Base-by-base conservation (phyloP, 2,113 vertebrate genomes). In the Ctenodactylus gundi region DNA sequence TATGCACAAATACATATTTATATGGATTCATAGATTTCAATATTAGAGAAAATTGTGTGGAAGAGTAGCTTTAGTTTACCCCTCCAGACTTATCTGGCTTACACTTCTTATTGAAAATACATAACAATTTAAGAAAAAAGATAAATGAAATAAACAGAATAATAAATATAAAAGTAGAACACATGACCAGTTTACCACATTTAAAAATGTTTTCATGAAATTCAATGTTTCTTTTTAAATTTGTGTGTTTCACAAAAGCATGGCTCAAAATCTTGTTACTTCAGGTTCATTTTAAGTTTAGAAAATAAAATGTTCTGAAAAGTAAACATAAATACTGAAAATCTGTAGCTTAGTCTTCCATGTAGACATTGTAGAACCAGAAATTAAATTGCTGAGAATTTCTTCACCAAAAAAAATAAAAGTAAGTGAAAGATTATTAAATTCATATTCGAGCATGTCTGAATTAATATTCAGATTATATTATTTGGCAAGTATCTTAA, bases 351-450 rank as follows among this genome's bases (percentile, higher is more conserved):
- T 88, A 85, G 7, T 23, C 5, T 25, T 77, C 65, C 75, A 9
- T 65, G 25, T 17, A 80, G 49, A 46, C n/a, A 25, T 6, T 29
- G 6, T 51, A 4, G 7, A 55, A 55, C 1, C 49, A 31, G 44
- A 36, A 70, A 70, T 85, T 57, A 6, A 73, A 39, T 89, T 15
- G 21, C 23, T 72, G 11, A 94, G 88, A 89, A 1, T 78, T 88
- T 29, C n/a, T 20, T 57, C 11, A 31, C 3, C 15, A 85, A 41
- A 23, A 90, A 88, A 51, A n/a, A 58, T 2, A 27, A 55, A 80
- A 82, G 27, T 62, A 49, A 62, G 17, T 49, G 1, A 14, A 53
- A 85, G 53, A 53, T 1, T 58, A 36, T 77, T 12, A 83, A 80
- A 2, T 67, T 46, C 41, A 36, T 51, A 90, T 81, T 64, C n/a